Evolutionary conservation across 2,113 vertebrate genomes (phyloP).

Genomic region (Opisthocomus hoazin): DNA sequence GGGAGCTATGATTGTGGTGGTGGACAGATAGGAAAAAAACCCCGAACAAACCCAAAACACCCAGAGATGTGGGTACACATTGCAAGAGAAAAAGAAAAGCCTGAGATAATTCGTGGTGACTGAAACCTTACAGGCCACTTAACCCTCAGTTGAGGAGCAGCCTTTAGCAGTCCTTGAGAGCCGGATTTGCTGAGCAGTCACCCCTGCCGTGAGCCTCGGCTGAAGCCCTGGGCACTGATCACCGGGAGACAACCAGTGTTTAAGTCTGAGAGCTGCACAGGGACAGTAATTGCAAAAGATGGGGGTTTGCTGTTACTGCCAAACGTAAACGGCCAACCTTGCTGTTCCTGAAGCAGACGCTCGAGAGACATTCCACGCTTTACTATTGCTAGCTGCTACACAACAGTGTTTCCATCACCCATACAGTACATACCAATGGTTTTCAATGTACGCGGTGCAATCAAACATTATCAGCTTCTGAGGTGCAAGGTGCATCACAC

Average conservation of each 20-base stretch:
- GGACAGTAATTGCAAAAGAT: not conserved
- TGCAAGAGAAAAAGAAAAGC: not conserved
- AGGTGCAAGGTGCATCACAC: not conserved
- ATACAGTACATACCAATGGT: fast-evolving
- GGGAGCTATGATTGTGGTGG: not conserved
- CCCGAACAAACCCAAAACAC: not conserved
- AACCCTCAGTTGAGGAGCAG: not conserved
- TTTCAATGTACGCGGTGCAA: not conserved
- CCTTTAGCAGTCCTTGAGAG: not conserved
- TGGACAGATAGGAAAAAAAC: no score
- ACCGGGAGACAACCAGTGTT: not conserved
- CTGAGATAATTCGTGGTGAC: not conserved
- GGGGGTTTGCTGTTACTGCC: not conserved
- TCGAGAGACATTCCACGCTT: not conserved
- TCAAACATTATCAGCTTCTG: not conserved
- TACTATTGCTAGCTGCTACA: not conserved
- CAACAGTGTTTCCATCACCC: not conserved
- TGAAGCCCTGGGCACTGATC: not conserved
- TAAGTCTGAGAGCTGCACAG: not conserved
- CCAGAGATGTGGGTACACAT: no score
- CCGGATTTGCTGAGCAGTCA: not conserved
- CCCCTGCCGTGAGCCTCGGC: fast-evolving
- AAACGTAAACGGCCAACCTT: not conserved
- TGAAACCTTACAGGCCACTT: not conserved
- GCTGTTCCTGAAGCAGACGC: not conserved